Evolutionary conservation across 2,888 invertebrate species (phyloP), one percentile per base, ranked within the genome.

Genomic region (Eudemis profundana): DNA sequence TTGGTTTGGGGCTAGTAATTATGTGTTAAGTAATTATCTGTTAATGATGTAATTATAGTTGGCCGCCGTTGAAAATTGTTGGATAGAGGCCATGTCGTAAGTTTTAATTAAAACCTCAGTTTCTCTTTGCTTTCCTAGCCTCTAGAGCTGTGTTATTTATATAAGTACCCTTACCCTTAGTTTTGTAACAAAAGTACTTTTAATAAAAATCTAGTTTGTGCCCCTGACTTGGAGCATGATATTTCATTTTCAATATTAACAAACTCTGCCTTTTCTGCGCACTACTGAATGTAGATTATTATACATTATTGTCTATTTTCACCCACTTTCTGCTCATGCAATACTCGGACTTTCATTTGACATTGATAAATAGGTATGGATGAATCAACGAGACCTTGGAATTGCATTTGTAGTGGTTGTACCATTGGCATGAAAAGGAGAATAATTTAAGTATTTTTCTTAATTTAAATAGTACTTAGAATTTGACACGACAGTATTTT

Each of bases 41-140:
- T 47, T 14, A 44, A 3, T 44, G 14, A 15, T 17, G 10, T 8
- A 44, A 21, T 27, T 17, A 33, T 42, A 61, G 21, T 61, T 50
- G 4, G 21, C 44, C 21, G 44, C 4, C 40, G 33, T 50, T 21
- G 44, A 42, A 51, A 29, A 50, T 33, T 51, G 15, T 42, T 44
- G 27, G 27, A 29, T 12, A 8, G 15, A 36, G 15, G 46, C 33
- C 14, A 40, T 12, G 42, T 50, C 44, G 40, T 53, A 51, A 63
- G 56, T 63, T 63, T 56, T 49, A 56, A 56, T 63, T 63, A 57
- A 56, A 54, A 33, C 42, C 49, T 42, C 17, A 42, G 42, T 29
- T 54, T n/a, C 27, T 57, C 42, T 57, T 63, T 63, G 44, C 49
- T 42, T 57, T 50, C 42, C 33, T 23, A 42, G 50, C 42, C 47